Evolutionary conservation across 2,888 invertebrate genomes (phyloP).

Genomic region (Thecophora atra): DNA sequence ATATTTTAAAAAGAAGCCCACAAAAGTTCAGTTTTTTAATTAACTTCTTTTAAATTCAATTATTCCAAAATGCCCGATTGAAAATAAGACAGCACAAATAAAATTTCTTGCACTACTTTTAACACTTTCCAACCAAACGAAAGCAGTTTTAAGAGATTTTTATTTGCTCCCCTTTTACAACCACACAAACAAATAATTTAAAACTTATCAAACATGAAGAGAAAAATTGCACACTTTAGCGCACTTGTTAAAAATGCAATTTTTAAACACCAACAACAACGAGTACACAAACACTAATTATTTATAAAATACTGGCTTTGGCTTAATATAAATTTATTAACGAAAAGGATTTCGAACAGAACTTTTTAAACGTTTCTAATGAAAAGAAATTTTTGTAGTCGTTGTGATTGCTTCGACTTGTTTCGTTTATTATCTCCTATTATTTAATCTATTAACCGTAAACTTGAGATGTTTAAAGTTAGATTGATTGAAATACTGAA

Average conservation of each 20-base stretch:
- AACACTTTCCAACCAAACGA: slow-evolving; percentile 37
- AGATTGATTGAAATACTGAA: too few species aligned
- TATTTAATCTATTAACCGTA: too few species aligned
- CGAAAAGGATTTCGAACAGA: too few species aligned
- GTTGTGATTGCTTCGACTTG: too few species aligned
- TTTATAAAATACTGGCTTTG: background rate
- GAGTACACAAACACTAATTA: background rate
- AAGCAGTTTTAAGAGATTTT: slow-evolving; percentile 56
- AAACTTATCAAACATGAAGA: slow-evolving; percentile 39
- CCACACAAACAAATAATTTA: slow-evolving; percentile 37
- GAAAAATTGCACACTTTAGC: slow-evolving; percentile 61
- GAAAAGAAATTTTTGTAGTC: too few species aligned
- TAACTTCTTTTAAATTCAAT: background rate
- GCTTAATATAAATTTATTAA: background rate
- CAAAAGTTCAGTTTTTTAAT: too few species aligned
- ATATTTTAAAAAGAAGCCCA: background rate
- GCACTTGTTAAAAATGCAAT: slow-evolving; percentile 64
- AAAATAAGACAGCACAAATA: slow-evolving; percentile 50
- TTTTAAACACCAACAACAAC: slow-evolving; percentile 43
- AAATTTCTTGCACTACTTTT: slow-evolving; percentile 61
- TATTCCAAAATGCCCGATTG: background rate
- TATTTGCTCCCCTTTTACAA: slow-evolving; percentile 48
- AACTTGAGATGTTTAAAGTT: too few species aligned
- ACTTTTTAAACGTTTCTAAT: too few species aligned
- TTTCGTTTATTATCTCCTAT: too few species aligned